Percentiles rank a stretch among this genome's conserved stretches.
Conservation (phyloP, 1,140 invertebrate species). For the Papilio machaon region DNA sequence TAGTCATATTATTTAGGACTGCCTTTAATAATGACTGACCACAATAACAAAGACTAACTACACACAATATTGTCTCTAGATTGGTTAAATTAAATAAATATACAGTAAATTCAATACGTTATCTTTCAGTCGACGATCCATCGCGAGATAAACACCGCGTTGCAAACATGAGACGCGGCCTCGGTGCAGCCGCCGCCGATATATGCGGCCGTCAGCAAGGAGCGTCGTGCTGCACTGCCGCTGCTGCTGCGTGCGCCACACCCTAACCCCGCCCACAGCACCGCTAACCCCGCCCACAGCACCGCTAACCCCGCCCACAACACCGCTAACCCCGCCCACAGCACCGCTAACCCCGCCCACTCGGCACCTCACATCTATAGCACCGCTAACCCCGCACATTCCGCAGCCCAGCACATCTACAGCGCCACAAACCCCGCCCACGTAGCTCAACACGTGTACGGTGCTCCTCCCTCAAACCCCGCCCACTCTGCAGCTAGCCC, state of each 20-base stretch:
- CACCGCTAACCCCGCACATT: background rate
- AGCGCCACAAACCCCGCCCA: background rate
- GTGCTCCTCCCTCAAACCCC: background rate
- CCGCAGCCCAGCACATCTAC: background rate
- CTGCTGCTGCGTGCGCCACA: constrained; percentile 47
- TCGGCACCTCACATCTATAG: no score
- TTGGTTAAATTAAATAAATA: no score
- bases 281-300: constrained; percentile 46
- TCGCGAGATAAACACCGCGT: constrained; percentile 90
- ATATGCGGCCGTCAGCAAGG: constrained; percentile 62
- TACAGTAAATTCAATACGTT: background rate
- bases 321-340: background rate
- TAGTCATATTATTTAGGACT: no score
- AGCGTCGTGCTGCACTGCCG: constrained; percentile 47
- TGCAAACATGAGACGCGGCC: constrained; percentile 87
- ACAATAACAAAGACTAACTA: no score
- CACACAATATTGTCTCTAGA: no score
- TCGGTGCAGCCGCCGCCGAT: constrained; percentile 59
- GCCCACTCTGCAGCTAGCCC: constrained; percentile 39
- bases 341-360: no score
- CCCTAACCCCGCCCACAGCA: constrained; percentile 31
- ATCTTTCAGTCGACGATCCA: constrained; percentile 85
- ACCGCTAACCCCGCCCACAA: constrained; percentile 10
- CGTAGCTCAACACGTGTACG: no score
- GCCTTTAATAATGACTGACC: no score